Evolutionary conservation across 2,888 invertebrate genomes (phyloP), one percentile per base, ranked within the genome.

Genomic region (Trilocha varians): DNA sequence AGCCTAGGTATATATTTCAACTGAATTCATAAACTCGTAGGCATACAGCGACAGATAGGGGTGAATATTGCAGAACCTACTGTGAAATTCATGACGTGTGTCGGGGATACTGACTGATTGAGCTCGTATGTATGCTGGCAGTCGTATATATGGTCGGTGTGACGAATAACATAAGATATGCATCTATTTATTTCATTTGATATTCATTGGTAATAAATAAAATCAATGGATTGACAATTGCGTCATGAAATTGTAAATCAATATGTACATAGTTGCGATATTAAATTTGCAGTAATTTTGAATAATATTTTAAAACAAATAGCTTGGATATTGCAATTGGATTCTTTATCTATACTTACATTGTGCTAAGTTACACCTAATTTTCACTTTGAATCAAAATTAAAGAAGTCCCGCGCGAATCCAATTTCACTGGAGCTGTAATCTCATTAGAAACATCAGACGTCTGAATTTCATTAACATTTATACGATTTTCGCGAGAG

Each of bases 401-500:
- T 80, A 76, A 83, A 82, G 80, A 79, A 80, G 74, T 78, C 78
- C 65, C 70, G 66, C 68, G 75, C 57, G 74, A 74, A 79, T 79
- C 75, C 77, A 83, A 83, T 83, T 82, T 78, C 73, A 77, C 75
- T 70, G 74, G 65, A 74, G 65, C 72, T 67, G 73, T 83, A 85
- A 85, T 82, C 79, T 82, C 74, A 79, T 83, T 84, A 83, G 75
- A 65, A 69, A 69, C 70, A 73, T 70, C 79, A 65, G 69, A 69
- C 70, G 74, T 70, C 79, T 80, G 75, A 70, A 72, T 74, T 84
- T 83, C 80, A 83, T 83, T 83, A 84, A 76, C 77, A 79, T 84
- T 83, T 82, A 80, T 80, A 76, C 70, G 77, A 78, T 77, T 74
- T 79, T 73, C 65, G 62, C 58, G 56, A 59, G 62, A 64, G 67